These are phyloP conservation scores for Stictonetta naevosa DNA, from an alignment of 2,113 vertebrate genomes.

Conservation along the genomic window DNA sequence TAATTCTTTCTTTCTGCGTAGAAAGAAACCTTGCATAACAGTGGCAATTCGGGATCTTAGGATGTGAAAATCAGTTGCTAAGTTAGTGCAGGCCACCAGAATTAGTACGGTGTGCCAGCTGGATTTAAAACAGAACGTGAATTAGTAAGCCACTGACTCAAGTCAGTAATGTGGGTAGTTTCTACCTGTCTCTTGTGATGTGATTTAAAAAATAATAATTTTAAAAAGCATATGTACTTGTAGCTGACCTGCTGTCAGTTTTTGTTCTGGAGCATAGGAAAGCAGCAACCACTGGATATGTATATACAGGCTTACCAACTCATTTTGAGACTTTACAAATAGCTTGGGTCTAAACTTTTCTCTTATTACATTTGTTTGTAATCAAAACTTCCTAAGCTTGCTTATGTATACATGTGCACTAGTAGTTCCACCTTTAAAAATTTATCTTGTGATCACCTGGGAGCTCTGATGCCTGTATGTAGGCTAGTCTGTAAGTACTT, in stretches of 20 bases:
- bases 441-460: background rate
- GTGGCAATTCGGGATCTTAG: background rate
- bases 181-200: background rate
- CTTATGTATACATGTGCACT: rapidly evolving
- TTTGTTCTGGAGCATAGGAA: background rate
- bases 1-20: background rate
- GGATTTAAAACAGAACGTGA: background rate
- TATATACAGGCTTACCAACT: background rate
- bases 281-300: background rate
- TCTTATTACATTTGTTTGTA: background rate
- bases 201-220: background rate
- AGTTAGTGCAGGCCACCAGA: background rate
- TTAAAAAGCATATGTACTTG: background rate
- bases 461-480: background rate
- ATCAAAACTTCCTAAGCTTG: background rate
- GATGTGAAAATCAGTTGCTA: background rate
- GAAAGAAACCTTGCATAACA: background rate
- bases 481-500: background rate
- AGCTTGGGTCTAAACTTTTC: background rate
- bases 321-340: background rate
- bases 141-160: background rate
- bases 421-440: background rate
- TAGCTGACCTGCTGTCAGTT: background rate
- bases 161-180: background rate
- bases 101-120: background rate